Evolutionary conservation across 30 jellyfish, hydroid and myxozoan genomes (phyloP), one percentile per base, ranked within the genome.

Genomic region (Turritopsis dohrnii): DNA sequence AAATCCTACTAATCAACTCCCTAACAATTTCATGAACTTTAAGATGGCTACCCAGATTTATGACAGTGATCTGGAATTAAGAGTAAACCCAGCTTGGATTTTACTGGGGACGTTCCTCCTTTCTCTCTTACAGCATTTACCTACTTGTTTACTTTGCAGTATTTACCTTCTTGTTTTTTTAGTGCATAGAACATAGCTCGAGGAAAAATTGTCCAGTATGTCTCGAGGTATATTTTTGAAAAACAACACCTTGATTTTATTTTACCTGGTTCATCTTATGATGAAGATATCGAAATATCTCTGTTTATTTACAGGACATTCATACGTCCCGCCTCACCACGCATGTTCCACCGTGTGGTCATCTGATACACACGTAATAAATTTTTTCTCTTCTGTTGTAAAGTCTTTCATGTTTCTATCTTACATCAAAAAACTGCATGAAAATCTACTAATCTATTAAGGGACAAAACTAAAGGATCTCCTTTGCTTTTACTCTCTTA

Each of bases 321-420:
- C 97, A 91, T 69, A 87, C 97, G 21, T 91, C 97, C 23, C 86
- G 91, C 31, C 65, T 77, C 9, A 28, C 89, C 1, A 71, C 76
- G 76, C 94, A 83, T 66, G 96, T 91, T 21, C 97, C 97, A 7
- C 18, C 66, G 0, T 91, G 97, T 72, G 94, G 94, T 21, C 97
- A 91, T 75, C 65, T 91, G 80, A 52, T 91, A 25, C 97, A 91
- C 54, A 75, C 80, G 97, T 90, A 76, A 0, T 60, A 23, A 60
- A 23, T 60, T 60, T 18, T 0, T 21, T 60, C 21, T 23, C 19
- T 60, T 0, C 19, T 60, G 73, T 60, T 23, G 73, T 60, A 60
- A 23, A 60, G n/a, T n/a, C n/a, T n/a, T n/a, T n/a, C n/a, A n/a
- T n/a, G n/a, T n/a, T n/a, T n/a, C n/a, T n/a, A n/a, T n/a, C n/a